Evolutionary conservation across 2,888 invertebrate genomes (phyloP).

Genomic region (Scelioninae gen. 1): DNA sequence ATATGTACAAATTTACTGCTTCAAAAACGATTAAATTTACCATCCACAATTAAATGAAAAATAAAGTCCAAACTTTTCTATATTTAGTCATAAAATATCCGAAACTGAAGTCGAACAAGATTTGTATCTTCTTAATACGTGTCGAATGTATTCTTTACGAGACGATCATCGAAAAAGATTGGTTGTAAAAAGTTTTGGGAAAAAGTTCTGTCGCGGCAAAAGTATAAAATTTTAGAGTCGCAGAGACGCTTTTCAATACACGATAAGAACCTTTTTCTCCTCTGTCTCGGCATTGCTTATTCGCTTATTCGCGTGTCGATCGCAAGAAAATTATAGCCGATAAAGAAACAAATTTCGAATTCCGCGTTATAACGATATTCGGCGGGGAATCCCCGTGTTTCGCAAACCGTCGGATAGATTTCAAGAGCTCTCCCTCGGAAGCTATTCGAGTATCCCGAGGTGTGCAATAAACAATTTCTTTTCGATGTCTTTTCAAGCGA

Average conservation of each 20-base stretch:
- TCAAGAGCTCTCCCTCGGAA: conserved; percentile 67
- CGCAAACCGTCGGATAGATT: conserved; percentile 69
- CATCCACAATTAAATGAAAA: no score
- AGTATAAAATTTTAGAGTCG: conserved; percentile 82
- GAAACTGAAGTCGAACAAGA: conserved; percentile 18
- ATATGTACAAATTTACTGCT: no score
- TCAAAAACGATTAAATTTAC: no score
- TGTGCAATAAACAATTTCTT: conserved; percentile 77
- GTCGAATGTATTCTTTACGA: conserved; percentile 70
- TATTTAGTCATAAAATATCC: conserved; percentile 32
- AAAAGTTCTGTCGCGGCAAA: conserved; percentile 70
- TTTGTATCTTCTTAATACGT: conserved; percentile 66
- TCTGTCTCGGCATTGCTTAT: conserved; percentile 45
- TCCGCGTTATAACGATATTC: conserved; percentile 82
- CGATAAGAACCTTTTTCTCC: conserved; percentile 50
- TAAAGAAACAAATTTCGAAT: conserved; percentile 83
- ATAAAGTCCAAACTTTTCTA: no score
- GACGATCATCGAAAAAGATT: conserved; percentile 65
- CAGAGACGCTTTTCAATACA: conserved; percentile 76
- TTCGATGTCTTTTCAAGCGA: conserved; percentile 74
- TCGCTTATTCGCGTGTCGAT: conserved; percentile 82
- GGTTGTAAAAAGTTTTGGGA: conserved; percentile 71
- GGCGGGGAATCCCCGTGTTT: conserved; percentile 71
- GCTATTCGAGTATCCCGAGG: conserved; percentile 76
- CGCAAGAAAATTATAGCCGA: conserved; percentile 82